Evolutionary conservation across 1,140 invertebrate species (phyloP).

Genomic region (Cydia strobilella): DNA sequence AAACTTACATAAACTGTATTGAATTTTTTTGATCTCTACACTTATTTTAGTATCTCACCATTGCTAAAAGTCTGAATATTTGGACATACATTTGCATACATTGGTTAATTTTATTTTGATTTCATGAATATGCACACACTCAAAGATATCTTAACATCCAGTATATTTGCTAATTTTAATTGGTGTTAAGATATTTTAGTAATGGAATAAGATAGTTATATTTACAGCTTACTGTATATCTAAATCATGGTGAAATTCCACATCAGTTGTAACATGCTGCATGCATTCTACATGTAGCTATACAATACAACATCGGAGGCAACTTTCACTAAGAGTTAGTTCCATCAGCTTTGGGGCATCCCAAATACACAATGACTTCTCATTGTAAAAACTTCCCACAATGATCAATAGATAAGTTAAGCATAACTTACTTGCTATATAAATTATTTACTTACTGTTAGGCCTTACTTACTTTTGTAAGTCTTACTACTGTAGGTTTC

Average conservation of each 20-base stretch:
- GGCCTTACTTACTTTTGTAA: background rate
- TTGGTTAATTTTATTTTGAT: background rate
- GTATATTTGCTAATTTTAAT: background rate
- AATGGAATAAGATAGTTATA: background rate
- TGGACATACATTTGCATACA: constrained; percentile 14
- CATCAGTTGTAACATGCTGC: background rate
- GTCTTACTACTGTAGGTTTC: background rate
- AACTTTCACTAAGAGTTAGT: background rate
- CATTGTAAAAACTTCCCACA: background rate
- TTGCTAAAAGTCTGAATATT: constrained; percentile 3
- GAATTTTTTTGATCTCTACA: constrained; percentile 24
- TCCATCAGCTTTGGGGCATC: background rate
- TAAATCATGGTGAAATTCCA: background rate
- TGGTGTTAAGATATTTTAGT: background rate
- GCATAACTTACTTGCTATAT: constrained; percentile 10
- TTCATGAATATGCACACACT: background rate
- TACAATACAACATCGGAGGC: background rate
- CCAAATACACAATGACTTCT: background rate
- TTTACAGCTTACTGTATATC: background rate
- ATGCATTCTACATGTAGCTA: background rate
- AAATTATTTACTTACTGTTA: background rate
- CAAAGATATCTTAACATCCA: background rate
- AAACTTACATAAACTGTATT: constrained; percentile 2
- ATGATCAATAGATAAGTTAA: constrained; percentile 18
- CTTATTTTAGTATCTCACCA: constrained; percentile 9